Evolutionary conservation across 1,140 invertebrate genomes (phyloP), one percentile per base, ranked within the genome.

Genomic region (Drosophila neocordata): DNA sequence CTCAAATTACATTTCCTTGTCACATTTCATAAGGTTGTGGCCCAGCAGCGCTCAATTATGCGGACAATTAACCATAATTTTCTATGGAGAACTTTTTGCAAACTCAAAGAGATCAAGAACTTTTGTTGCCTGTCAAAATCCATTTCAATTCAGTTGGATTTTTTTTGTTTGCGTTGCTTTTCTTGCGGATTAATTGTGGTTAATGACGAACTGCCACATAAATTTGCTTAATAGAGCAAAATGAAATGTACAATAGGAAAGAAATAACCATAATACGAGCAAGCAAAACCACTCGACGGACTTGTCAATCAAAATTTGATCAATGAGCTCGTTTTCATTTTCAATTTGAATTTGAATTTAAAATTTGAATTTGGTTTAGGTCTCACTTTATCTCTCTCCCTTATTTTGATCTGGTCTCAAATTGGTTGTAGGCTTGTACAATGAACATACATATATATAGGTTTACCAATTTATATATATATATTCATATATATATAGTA

Each of bases 281-380:
- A 75, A 66, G 61, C 65, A 61, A 73, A 73, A 77, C 58, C 65
- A 77, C 66, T 77, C 71, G 66, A 18, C 15, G 15, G 41, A 73
- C 60, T 62, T 74, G 74, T 77, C 74, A 77, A 87, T 87, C 76
- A 88, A 69, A 80, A 68, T 77, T 79, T 87, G 82, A 87, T 88
- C 73, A 82, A 87, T 80, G 82, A 88, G 66, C 62, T 64, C 60
- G 9, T 24, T 51, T 27, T 53, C 68, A 4, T 24, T 69, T 44
- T 61, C 9, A 60, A 13, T 44, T 72, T 73, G 52, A 41, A 34
- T 69, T 71, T 58, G 12, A 20, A 38, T 76, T 64, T 53, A 38
- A 48, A 59, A 38, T 76, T 64, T 57, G 37, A 48, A 59, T 60
- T 63, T 74, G 48, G 55, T 52, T 74, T 56, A 44, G 70, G 37